Conservation (phyloP, 2,113 vertebrate species). For the Micromys minutus region DNA sequence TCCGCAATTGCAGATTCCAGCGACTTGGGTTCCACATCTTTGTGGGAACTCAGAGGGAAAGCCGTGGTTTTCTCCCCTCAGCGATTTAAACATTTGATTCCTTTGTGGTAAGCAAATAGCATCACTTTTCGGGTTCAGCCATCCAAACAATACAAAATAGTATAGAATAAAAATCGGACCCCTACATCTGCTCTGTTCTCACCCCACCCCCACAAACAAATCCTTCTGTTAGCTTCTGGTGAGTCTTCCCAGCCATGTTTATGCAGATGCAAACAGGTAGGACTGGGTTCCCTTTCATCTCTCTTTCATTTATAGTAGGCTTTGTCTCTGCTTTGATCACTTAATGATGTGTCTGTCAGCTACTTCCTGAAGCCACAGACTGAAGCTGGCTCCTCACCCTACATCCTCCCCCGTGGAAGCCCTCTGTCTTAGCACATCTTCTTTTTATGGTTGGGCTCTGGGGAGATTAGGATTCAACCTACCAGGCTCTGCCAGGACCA, state of each 20-base stretch:
- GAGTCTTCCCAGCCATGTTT: background rate
- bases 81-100: conserved; percentile 14
- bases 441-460: background rate
- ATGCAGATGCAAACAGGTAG: background rate
- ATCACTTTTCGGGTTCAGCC: background rate
- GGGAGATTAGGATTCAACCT: background rate
- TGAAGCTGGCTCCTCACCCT: background rate
- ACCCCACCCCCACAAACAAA: background rate
- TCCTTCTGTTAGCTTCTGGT: background rate
- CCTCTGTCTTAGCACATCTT: background rate
- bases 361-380: background rate
- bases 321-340: conserved; percentile 49
- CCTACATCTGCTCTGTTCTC: background rate
- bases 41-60: background rate
- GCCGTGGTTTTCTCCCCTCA: background rate
- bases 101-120: conserved; percentile 49
- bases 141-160: conserved; percentile 49
- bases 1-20: background rate
- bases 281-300: background rate
- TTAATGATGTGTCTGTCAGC: conserved; percentile 23
- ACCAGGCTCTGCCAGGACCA: background rate
- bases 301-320: conserved; percentile 8
- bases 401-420: background rate
- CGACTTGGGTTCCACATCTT: background rate
- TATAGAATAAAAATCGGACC: background rate